Evolutionary conservation across 2,113 vertebrate genomes (phyloP), one percentile per base, ranked within the genome.

Genomic region (Paramormyrops kingsleyae): DNA sequence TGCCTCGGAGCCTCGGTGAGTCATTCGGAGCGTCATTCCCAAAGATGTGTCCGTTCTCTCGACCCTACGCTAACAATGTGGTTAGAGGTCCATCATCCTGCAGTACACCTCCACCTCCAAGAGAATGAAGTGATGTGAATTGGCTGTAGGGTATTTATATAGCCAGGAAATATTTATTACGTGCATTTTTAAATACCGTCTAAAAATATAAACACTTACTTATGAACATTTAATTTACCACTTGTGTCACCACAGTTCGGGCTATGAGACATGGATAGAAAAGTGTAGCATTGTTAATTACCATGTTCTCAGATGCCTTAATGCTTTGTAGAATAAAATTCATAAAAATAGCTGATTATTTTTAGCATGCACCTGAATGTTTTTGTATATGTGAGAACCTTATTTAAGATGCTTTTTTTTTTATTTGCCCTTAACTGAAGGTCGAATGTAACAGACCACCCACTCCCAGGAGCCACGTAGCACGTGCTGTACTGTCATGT

Each of bases 1-100:
- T 47, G 89, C 87, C 91, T 95, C 96, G 91, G 98, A 99, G 93
- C 92, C 94, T 91, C 96, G 97, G 98, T 99, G 94, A 94, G 97
- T 88, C 35, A 52, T 47, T 27, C 8, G 1, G 85, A 56, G n/a
- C 19, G 6, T 53, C 83, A 39, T 39, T 77, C 74, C 35, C 2
- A 74, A 35, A 35, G 35, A 77, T 35, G 6, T 77, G 74, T 77
- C 31, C 35, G 2, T 39, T 42, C 74, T 42, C 74, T 35, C 15
- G 31, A 31, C n/a, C 10, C 62, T 9, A 66, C 27, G 59, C 62
- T 12, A 31, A 31, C 62, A 70, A 31, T 70, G 27, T 70, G 4
- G 13, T 77, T 80, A 19, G 74, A 42, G 31, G 74, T 80, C 74
- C 35, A 80, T 42, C 74, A 80, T 70, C n/a, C 27, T 70, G 27